A percentile compares a stretch with the other conserved stretches of the same genome.
phyloP scores from a whole-genome alignment of 2,113 vertebrate genomes.

The Colaptes auratus region DNA sequence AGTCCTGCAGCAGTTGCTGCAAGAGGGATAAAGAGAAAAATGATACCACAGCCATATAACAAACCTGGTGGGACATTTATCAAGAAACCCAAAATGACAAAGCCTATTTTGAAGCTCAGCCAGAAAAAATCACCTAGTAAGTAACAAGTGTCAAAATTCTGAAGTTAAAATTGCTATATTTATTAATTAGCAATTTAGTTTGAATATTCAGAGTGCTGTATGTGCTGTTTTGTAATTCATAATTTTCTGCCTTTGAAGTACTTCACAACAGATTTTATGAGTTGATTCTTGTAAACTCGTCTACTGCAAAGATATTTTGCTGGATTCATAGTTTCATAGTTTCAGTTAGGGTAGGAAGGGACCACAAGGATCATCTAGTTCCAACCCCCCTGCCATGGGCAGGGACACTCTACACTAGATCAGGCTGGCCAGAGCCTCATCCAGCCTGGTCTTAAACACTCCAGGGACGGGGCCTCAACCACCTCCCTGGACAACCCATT shows the following conservation, averaged over 20 bases:
- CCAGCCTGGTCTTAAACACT: too few relatives aligned
- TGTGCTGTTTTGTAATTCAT: not conserved
- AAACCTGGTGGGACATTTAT: slow-evolving; percentile 79
- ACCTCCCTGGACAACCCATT: too few relatives aligned
- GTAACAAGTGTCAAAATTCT: slow-evolving; percentile 39
- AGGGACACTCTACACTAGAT: too few relatives aligned
- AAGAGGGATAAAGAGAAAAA: slow-evolving; percentile 88
- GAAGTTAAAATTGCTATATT: not conserved
- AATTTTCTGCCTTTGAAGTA: not conserved
- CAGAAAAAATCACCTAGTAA: slow-evolving; percentile 81
- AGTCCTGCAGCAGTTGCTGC: slow-evolving; percentile 79
- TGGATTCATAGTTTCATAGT: too few relatives aligned
- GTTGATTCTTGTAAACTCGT: not conserved
- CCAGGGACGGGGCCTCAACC: too few relatives aligned
- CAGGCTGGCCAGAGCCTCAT: too few relatives aligned
- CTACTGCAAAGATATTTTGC: slow-evolving; percentile 1
- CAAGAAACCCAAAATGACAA: slow-evolving; percentile 85
- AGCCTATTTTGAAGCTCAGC: slow-evolving; percentile 76
- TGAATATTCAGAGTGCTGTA: not conserved
- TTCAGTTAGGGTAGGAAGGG: too few relatives aligned
- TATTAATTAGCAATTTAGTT: not conserved
- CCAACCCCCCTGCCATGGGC: too few relatives aligned
- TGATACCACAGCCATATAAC: slow-evolving; percentile 80
- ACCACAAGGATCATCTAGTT: too few relatives aligned
- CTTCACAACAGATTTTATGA: not conserved